Evolutionary conservation across 2,113 vertebrate species (phyloP), one percentile per base, ranked within the genome.

Genomic region (Furnarius figulus): DNA sequence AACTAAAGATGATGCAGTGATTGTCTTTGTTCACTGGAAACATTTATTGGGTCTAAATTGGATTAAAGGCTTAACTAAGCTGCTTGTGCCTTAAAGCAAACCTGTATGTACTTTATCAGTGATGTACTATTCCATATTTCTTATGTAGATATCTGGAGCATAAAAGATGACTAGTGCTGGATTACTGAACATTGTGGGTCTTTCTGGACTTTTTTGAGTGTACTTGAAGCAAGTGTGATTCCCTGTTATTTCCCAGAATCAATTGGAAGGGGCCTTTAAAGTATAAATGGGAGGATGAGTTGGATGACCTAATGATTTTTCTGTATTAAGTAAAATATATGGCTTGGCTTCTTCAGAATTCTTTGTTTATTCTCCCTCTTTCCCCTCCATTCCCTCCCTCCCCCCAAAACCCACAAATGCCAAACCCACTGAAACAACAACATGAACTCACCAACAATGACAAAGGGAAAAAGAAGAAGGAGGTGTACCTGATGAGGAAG

Each of bases 401-500:
- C 12, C 12, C 9, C 4, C 7, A 5, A 47, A 47, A 15, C 5
- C 21, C 8, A 63, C 27, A 40, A 63, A 63, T 30, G 19, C 66
- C 39, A 35, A 80, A 90, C 24, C 20, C 55, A 62, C 62, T 33
- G 35, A 31, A 71, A 85, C 14, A 67, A 72, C 58, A 30, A 30
- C 39, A 75, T 39, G 56, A 94, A 87, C 37, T 8, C 27, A 47
- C 93, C 47, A 44, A 55, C 94, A 98, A 98, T 98, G 98, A 27
- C 96, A 97, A 78, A 97, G 97, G 96, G 99, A 99, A 87, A 97
- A 63, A 56, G 98, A 99, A 67, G 98, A 98, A 94, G 98, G 98
- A 67, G 92, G 50, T 24, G 35, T 85, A 78, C 90, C 80, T 37
- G 95, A 98, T 52, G 98, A 98, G 19, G 93, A 92, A 42, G 97